Conservation (phyloP, 2,113 vertebrate genomes). For the Furnarius figulus region DNA sequence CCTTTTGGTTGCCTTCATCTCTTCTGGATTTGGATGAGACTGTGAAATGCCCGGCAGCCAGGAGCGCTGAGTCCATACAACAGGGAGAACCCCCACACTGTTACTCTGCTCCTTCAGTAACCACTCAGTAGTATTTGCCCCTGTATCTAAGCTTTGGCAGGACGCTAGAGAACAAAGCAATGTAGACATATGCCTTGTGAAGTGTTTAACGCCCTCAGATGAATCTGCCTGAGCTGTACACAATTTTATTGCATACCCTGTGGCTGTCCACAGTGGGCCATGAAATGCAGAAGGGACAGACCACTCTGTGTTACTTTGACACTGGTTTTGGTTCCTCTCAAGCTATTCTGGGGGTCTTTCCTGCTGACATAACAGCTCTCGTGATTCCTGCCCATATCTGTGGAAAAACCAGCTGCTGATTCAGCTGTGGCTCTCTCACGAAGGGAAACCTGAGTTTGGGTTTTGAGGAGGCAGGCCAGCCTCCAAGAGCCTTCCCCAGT, state of each 20-base stretch:
- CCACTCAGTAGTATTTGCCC: neutral
- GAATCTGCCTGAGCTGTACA: neutral
- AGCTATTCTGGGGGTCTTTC: neutral
- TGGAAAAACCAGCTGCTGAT: neutral
- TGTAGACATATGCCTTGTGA: neutral
- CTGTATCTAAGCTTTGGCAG: neutral
- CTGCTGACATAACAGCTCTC: neutral
- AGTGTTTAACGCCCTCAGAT: neutral
- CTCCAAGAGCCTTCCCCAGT: neutral
- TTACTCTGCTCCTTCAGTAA: neutral
- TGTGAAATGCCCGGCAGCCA: neutral
- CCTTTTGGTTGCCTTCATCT: neutral
- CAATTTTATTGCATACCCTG: neutral
- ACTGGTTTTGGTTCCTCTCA: neutral
- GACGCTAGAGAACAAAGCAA: neutral
- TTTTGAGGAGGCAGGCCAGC: neutral
- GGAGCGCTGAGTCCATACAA: neutral
- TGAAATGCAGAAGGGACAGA: neutral
- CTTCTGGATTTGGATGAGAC: neutral
- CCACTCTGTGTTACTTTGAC: neutral
- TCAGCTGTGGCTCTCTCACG: neutral
- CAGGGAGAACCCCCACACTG: neutral
- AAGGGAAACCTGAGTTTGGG: neutral
- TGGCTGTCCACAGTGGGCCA: fast-evolving
- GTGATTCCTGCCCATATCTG: neutral